phyloP scores from a whole-genome alignment of 1,140 invertebrate genomes.

The Nasonia giraulti region DNA sequence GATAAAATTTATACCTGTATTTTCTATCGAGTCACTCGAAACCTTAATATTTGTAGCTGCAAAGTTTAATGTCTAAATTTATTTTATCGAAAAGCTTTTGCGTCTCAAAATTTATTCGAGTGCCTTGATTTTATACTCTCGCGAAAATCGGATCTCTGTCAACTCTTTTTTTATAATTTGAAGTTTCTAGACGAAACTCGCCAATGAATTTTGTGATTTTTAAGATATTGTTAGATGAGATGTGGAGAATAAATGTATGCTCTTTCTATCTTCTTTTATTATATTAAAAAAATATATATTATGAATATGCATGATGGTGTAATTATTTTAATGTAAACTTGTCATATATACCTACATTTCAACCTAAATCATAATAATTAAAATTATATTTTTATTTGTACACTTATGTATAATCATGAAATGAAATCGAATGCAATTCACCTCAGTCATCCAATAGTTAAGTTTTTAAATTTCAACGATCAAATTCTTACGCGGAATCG shows the following conservation, averaged over 20 bases:
- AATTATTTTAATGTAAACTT: conserved; percentile 15
- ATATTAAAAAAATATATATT: conserved; percentile 28
- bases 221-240: conserved; percentile 23
- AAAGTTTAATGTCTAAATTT: neutral
- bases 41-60: neutral
- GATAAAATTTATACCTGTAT: conserved; percentile 7
- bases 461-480: no score
- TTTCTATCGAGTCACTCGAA: conserved; percentile 3
- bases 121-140: conserved; percentile 27
- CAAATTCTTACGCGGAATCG: no score
- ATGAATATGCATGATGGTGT: neutral
- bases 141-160: conserved; percentile 1
- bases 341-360: neutral
- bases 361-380: neutral
- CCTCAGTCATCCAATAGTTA: no score
- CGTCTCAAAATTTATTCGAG: neutral
- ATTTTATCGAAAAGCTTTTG: neutral
- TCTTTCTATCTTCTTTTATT: conserved; percentile 28
- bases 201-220: conserved; percentile 35
- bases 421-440: no score
- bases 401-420: no score
- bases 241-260: conserved; percentile 8
- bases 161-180: neutral
- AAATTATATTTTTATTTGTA: no score
- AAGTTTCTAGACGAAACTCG: conserved; percentile 5